Conservation (phyloP, 2,888 invertebrate genomes). For the Diarsia mendica region DNA sequence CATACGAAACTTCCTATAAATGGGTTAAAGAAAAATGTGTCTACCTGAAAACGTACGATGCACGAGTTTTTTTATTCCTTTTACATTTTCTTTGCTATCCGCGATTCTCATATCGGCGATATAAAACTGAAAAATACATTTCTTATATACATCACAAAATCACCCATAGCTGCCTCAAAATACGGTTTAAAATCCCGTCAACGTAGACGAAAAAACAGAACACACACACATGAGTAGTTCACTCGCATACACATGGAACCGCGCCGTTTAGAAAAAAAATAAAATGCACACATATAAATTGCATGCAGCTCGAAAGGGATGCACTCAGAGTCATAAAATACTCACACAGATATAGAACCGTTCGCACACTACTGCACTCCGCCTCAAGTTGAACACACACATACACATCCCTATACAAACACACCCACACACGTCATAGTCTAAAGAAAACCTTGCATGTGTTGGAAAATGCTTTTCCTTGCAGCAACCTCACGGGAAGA, state of each 20-base stretch:
- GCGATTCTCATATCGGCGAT: slow-evolving; percentile 90
- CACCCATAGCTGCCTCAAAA: slow-evolving; percentile 50
- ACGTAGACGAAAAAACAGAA: slow-evolving; percentile 79
- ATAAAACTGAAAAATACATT: slow-evolving; percentile 91
- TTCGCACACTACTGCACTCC: slow-evolving; percentile 69
- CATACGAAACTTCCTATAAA: slow-evolving; percentile 85
- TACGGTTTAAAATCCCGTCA: slow-evolving; percentile 70
- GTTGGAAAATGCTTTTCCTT: slow-evolving; percentile 90
- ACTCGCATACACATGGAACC: slow-evolving; percentile 80
- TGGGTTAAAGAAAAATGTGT: slow-evolving; percentile 91
- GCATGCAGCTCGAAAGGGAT: slow-evolving; percentile 90
- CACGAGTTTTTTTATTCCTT: slow-evolving; percentile 88
- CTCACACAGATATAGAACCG: slow-evolving; percentile 75
- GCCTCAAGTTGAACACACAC: slow-evolving; percentile 78
- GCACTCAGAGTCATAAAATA: slow-evolving; percentile 90
- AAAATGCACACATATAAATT: slow-evolving; percentile 89
- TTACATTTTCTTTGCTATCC: slow-evolving; percentile 90
- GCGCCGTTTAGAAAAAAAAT: slow-evolving; percentile 88
- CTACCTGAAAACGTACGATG: slow-evolving; percentile 90
- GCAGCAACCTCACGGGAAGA: slow-evolving; percentile 90
- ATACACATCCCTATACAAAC: slow-evolving; percentile 73
- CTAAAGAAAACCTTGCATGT: slow-evolving; percentile 88
- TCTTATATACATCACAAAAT: slow-evolving; percentile 72
- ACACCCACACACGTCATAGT: slow-evolving; percentile 77
- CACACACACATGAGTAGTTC: slow-evolving; percentile 83